Base-by-base conservation (phyloP, 2,797 vertebrate genomes). In the Melanogrammus aeglefinus region DNA sequence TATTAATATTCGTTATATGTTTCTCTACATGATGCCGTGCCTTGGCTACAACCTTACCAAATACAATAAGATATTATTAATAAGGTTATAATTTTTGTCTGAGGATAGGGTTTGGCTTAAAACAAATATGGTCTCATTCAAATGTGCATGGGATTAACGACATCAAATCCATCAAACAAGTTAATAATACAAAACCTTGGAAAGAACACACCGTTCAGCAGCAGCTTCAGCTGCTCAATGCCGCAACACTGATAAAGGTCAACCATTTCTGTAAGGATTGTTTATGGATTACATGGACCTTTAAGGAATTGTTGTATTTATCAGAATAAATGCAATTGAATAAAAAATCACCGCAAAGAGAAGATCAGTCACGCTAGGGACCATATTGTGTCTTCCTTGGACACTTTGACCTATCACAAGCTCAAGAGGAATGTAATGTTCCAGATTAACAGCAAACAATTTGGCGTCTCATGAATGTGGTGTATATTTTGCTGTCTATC, bases 341-440 rank as follows among this genome's bases (percentile, higher is more conserved):
- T 39, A 39, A 39, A n/a, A 66, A 69, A 27, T 18, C 10, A 10
- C 2, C 12, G 69, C 69, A 41, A 38, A 74, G 73, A 73, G 75
- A 72, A 76, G 70, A 75, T 47, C 31, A 41, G 5, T 72, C 70
- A 71, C n/a, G 41, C 41, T 39, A 35, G 13, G 73, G 79, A 18
- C 82, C 82, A 83, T 78, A 83, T 84, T 78, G 51, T 57, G 57
- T 63, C 73, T 77, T 21, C 24, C 33, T 47, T 41, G n/a, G 31
- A 5, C 57, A 0, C 39, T 39, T 75, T 13, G 63, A 36, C 6
- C 38, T 77, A 74, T 0, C 35, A 76, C 33, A 83, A 79, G 31
- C 35, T 57, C 75, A 78, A 85, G 72, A 73, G 85, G 87, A 88
- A 85, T 86, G 81, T 21, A n/a, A 66, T 9, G 3, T 44, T 44